Conservation (phyloP, 2,888 invertebrate genomes). For the Metopia argyrocephala region DNA sequence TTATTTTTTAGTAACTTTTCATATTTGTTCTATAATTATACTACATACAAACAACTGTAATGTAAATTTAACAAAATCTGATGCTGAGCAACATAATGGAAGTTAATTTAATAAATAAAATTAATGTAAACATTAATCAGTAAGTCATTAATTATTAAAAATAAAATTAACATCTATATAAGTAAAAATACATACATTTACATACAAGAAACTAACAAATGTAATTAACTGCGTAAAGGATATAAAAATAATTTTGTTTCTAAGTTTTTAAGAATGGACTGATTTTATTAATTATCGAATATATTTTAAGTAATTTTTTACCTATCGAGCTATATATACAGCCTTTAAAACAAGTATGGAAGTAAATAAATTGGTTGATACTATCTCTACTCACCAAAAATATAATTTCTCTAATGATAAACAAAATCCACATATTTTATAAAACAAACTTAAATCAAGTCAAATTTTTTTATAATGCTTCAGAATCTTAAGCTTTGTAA, state of each 20-base stretch:
- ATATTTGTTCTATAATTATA: background rate
- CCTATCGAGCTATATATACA: slow-evolving; percentile 52
- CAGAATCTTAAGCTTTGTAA: too few relatives aligned
- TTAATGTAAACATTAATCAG: slow-evolving; percentile 48
- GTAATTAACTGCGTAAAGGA: slow-evolving; percentile 45
- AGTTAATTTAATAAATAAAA: slow-evolving; percentile 43
- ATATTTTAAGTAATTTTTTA: slow-evolving; percentile 61
- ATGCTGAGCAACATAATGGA: slow-evolving; percentile 61
- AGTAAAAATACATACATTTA: slow-evolving; percentile 14
- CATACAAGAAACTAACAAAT: slow-evolving; percentile 36
- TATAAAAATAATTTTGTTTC: slow-evolving; percentile 52
- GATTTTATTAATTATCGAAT: slow-evolving; percentile 59
- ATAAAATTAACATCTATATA: slow-evolving; percentile 35
- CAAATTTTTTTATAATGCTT: too few relatives aligned
- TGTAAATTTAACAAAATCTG: slow-evolving; percentile 64
- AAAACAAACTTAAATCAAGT: too few relatives aligned
- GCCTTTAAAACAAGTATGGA: slow-evolving; percentile 35
- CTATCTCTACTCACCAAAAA: slow-evolving; percentile 14
- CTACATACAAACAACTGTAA: slow-evolving; percentile 49
- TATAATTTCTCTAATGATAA: background rate
- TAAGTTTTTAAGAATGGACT: slow-evolving; percentile 61
- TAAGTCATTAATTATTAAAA: slow-evolving; percentile 49
- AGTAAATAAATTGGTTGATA: slow-evolving; percentile 30
- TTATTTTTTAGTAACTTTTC: too few relatives aligned
- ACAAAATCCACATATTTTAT: too few relatives aligned